Evolutionary conservation across 2,113 vertebrate species (phyloP), one percentile per base, ranked within the genome.

Genomic region (Cephalopterus ornatus): DNA sequence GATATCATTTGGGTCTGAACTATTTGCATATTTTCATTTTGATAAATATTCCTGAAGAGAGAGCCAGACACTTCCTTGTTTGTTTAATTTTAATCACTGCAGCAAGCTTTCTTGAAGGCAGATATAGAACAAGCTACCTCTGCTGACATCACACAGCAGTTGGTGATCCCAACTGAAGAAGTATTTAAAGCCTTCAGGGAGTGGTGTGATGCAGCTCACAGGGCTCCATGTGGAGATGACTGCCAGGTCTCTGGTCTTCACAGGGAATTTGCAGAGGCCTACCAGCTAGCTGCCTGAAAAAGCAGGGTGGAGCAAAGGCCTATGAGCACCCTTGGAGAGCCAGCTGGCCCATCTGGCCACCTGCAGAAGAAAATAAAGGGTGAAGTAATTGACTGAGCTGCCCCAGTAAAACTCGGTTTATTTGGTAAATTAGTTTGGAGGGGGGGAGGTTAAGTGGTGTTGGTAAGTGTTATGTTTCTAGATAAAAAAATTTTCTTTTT

Each of bases 21-120:
- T 17, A 46, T 77, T 56, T 2, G 1, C 18, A 24, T 72, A 56
- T 63, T 78, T 93, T 95, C 7, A 53, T 76, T 93, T 89, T 63
- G 33, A 84, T 71, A 74, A 85, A 74, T 89, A 81, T 72, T 88
- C 55, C 72, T 76, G 42, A 88, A 91, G 35, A 21, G 35, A 81
- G 27, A 86, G 39, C 32, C 68, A 89, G 49, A 20, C 46, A 37
- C 3, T 26, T 93, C 49, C 49, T 84, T 4, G 0, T 67, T 84
- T 81, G 9, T 93, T 94, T 91, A 75, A 87, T 91, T 95, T 91
- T 91, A 96, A 66, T 80, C 35, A 33, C 32, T 47, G 42, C 19
- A 65, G 37, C 8, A 58, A 78, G 47, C 24, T 66, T 95, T 92
- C 53, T 56, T 75, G 59, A 88, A 55, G 33, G 39, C 21, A 78